Evolutionary conservation across 2,888 invertebrate species (phyloP), one percentile per base, ranked within the genome.

Genomic region (Arctia plantaginis): DNA sequence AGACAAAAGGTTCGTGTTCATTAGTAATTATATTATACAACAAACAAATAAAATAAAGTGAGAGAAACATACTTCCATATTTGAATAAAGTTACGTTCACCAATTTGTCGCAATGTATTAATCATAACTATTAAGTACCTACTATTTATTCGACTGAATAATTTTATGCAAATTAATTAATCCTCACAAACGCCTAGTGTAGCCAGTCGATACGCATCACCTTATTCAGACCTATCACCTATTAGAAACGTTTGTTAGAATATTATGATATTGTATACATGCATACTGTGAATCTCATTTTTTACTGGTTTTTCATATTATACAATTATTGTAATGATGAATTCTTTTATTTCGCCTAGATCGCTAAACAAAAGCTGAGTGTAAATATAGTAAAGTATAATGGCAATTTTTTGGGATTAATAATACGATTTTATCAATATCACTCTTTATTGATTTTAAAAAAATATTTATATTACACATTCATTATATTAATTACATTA

Each of bases 381-480:
- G 18, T 33, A 0, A 7, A 51, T 51, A 51, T 8, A 23, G 6
- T 8, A 23, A 23, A 23, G 51, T 33, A 27, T 10, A 20, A 12
- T 20, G 33, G 27, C 3, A 18, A 15, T 47, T 27, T 39, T 64
- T 44, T 27, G n/a, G 51, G 20, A 69, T 77, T 71, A 90, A 90
- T 88, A 84, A 88, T 82, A 88, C 77, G 78, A 77, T 47, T 66
- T 72, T 84, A 84, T 94, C 88, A 94, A 93, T 95, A 95, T 95
- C 95, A 95, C 95, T 95, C 95, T 95, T 95, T 95, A 95, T 94
- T 95, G 93, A 92, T 94, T 94, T 95, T 94, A 95, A 94, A 95
- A 95, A 95, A 95, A 95, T 95, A 95, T 93, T 93, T 93, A 92
- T 95, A 94, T 93, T 93, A 94, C 93, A 95, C 94, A 94, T 94